Percentiles rank a stretch among this genome's conserved stretches.
Conservation (phyloP, 2,797 vertebrate genomes). For the Dipus sagitta region DNA sequence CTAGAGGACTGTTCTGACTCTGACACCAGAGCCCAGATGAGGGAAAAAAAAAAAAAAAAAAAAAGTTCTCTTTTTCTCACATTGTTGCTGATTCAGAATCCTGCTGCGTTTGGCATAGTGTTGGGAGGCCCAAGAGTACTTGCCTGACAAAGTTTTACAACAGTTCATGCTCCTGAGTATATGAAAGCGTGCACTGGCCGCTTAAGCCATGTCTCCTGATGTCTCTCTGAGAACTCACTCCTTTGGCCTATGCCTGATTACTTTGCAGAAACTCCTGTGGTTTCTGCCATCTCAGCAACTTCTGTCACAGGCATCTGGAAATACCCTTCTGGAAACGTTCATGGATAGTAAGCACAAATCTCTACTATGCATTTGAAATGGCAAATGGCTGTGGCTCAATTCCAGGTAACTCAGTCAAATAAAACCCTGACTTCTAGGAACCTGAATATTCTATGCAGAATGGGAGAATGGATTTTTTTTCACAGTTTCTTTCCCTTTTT, state of each 20-base stretch:
- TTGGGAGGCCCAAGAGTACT: constrained; percentile 73
- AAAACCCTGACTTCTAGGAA: constrained; percentile 29
- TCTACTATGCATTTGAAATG: constrained; percentile 29
- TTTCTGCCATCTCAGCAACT: constrained; percentile 68
- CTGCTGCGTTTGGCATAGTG: constrained; percentile 82
- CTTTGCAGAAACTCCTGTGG: constrained; percentile 51
- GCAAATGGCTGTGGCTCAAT: constrained; percentile 9
- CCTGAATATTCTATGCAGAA: not conserved
- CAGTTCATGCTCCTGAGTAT: constrained; percentile 72
- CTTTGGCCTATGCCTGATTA: constrained; percentile 66
- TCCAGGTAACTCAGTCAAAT: constrained; percentile 51
- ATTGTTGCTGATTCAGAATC: constrained; percentile 85
- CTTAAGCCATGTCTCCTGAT: constrained; percentile 66
- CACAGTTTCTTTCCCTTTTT: too few relatives aligned
- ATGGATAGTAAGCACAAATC: not conserved
- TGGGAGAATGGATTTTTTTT: not conserved
- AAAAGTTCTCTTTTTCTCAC: constrained; percentile 79
- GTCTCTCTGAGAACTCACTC: constrained; percentile 50
- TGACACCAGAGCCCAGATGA: constrained; percentile 80
- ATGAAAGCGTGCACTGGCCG: constrained; percentile 74
- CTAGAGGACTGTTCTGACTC: constrained; percentile 84
- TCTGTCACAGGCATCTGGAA: constrained; percentile 41
- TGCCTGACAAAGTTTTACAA: constrained; percentile 80
- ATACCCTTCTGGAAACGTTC: constrained; percentile 50
- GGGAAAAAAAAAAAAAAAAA: constrained; percentile 73